phyloP scores from a whole-genome alignment of 2,113 vertebrate species.

The Pardalotus punctatus region DNA sequence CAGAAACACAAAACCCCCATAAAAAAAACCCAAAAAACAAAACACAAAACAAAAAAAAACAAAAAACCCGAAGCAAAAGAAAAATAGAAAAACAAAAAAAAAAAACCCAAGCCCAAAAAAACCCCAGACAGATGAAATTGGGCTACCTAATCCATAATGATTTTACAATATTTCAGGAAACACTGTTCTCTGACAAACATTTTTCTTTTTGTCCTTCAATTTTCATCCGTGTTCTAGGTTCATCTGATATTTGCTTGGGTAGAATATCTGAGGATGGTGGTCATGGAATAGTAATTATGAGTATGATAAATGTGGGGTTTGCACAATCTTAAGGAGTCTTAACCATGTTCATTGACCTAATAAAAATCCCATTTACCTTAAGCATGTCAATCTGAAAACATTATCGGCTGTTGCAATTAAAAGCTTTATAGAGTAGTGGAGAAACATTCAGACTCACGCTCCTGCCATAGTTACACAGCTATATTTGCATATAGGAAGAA shows the following conservation, averaged over 20 bases:
- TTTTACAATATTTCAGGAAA: neutral
- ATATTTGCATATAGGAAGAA: neutral
- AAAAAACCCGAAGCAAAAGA: too few species aligned
- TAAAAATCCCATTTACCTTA: neutral
- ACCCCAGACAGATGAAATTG: accelerated
- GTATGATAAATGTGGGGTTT: neutral
- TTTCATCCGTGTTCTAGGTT: neutral
- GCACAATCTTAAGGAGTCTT: neutral
- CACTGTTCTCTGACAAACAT: neutral
- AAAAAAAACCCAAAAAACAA: too few species aligned
- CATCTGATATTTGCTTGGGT: neutral
- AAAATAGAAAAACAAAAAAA: too few species aligned
- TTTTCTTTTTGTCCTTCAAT: neutral
- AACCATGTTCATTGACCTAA: neutral
- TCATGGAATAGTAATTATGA: neutral
- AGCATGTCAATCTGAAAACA: neutral
- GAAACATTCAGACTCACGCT: neutral
- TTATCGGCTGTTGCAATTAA: neutral
- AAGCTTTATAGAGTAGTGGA: neutral
- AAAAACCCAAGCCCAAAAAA: neutral
- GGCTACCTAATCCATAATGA: neutral
- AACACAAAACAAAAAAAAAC: too few species aligned
- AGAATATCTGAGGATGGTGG: neutral
- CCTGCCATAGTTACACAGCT: neutral
- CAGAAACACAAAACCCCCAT: too few species aligned